Evolutionary conservation across 2,888 invertebrate species (phyloP), one percentile per base, ranked within the genome.

Genomic region (Galerucella nymphaeae): DNA sequence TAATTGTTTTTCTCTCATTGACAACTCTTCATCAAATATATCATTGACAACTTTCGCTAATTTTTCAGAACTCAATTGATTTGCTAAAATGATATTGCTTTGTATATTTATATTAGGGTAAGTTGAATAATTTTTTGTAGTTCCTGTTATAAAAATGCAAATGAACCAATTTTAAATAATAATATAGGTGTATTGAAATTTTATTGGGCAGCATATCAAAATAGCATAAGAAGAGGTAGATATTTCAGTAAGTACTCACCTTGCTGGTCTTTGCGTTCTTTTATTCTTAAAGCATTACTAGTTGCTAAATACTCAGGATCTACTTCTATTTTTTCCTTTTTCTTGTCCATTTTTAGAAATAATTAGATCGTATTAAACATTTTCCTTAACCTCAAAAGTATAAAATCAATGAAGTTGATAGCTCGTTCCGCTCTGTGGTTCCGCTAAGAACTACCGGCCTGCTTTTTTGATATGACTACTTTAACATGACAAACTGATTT

Each of bases 1-100:
- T 14, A 95, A 87, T 87, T 95, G 94, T 70, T 90, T 89, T 83
- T 94, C 92, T 81, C 94, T 91, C 1, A 87, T 83, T 63, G 88
- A 87, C 13, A 95, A 87, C 84, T 96, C 95, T 63, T 88, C 89
- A 59, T 90, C 88, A 86, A 96, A 95, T 85, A 95, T 93, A 72
- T 89, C 89, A 77, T 90, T 89, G 42, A 96, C 89, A 66, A 95
- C 92, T 38, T 88, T 86, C 78, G 89, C 89, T 30, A 95, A 88
- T 71, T 94, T 92, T 38, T 88, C 86, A 77, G 89, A 88, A 73
- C 92, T 87, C 87, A 78, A 87, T 87, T 64, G 13, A 42, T 68
- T 68, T 59, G 58, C 67, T 69, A 65, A 68, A 75, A 69, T 23
- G 10, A 64, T 42, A 55, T 45, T 23, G 10, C 53, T 64, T 70